These are phyloP conservation scores for Arbacia lixula DNA, from an alignment of 53 echinoderm and acorn worm genomes.

Conservation along the genomic window DNA sequence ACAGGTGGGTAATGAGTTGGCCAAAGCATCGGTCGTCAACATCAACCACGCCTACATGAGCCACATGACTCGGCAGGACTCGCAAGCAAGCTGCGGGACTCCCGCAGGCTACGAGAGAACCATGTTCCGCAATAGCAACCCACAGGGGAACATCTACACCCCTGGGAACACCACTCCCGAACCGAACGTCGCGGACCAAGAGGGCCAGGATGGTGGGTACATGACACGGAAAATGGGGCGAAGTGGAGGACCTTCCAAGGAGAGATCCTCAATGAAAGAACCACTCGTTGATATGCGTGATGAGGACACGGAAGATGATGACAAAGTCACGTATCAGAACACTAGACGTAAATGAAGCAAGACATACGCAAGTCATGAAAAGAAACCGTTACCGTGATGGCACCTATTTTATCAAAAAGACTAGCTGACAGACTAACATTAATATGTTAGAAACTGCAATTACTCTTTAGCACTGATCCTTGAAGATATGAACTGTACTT, in stretches of 20 bases:
- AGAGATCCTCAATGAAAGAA: neutral
- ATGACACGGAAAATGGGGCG: neutral
- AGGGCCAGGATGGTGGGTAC: neutral
- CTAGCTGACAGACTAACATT: too few species aligned
- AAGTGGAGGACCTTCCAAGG: neutral
- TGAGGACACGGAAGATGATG: neutral
- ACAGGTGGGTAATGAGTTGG: neutral
- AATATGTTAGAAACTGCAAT: too few species aligned
- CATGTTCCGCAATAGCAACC: constrained; percentile 11
- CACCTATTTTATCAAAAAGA: too few species aligned
- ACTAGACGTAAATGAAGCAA: neutral
- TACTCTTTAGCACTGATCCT: too few species aligned
- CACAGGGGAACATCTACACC: neutral
- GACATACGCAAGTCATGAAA: too few species aligned
- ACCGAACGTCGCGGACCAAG: neutral
- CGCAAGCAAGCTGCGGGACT: constrained; percentile 9
- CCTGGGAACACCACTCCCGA: neutral
- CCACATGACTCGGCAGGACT: constrained; percentile 9
- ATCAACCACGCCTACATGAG: constrained; percentile 11
- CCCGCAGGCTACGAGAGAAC: constrained; percentile 18
- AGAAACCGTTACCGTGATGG: too few species aligned
- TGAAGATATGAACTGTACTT: too few species aligned
- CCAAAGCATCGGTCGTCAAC: neutral
- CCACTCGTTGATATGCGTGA: neutral
- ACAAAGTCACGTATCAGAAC: constrained; percentile 9